Base-by-base conservation (phyloP, 2,888 invertebrate genomes). In the Scrobipalpa atriplicella region DNA sequence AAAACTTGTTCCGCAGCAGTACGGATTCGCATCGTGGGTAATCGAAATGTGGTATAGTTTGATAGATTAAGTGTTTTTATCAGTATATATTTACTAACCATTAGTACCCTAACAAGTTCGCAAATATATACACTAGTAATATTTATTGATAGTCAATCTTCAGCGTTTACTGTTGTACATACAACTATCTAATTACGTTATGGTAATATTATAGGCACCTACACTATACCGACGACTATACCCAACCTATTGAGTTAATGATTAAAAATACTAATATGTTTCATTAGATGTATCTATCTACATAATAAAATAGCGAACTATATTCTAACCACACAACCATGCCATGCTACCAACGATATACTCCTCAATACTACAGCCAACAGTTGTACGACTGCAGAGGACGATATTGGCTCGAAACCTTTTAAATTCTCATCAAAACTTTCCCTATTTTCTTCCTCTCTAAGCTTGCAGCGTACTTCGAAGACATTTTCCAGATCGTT, bases 381-480 rank as follows among this genome's bases (percentile, higher is more conserved):
- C 87, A 87, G 84, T 86, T 90, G 79, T 91, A 90, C 76, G 89
- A 80, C 82, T 87, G 87, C 87, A 72, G 77, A 71, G 69, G 71
- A 74, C 80, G 76, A 83, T 86, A 89, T 87, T 87, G 77, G 76
- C 75, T 70, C 74, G 92, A 91, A 92, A 92, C 92, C 92, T 91
- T 85, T 84, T 69, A 90, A 90, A 83, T 90, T 90, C 81, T 90
- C 91, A 90, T 92, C 86, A 85, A 87, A 90, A 76, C 70, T 78
- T 71, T 83, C 75, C 73, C 71, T 80, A 76, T 84, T 85, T 65
- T 77, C 75, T 69, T 66, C 69, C 54, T 76, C 79, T 62, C 73
- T 75, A 62, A 77, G 71, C 71, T 77, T 78, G 82, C 88, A 87
- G 66, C 76, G 78, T 51, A 82, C 76, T 68, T 75, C 68, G 67